phyloP scores from a whole-genome alignment of 2,113 vertebrate genomes.

The Ptilonorhynchus violaceus region DNA sequence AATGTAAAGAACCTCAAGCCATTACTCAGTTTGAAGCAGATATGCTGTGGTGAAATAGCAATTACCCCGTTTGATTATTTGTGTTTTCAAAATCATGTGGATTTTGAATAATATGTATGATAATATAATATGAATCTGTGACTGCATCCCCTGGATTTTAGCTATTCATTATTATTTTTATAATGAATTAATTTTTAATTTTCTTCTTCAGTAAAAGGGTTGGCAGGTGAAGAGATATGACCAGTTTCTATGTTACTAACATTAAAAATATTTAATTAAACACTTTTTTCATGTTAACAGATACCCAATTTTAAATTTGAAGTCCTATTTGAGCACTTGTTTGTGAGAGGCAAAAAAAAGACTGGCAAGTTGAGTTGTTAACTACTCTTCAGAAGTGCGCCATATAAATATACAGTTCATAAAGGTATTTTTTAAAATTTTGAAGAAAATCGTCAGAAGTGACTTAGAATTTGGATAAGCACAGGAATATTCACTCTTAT shows the following conservation, averaged over 20 bases:
- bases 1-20: background rate
- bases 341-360: background rate
- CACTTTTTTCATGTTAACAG: background rate
- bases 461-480: background rate
- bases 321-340: background rate
- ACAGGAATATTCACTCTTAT: background rate
- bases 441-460: background rate
- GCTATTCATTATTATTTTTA: background rate
- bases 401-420: background rate
- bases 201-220: background rate
- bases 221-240: background rate
- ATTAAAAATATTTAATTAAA: background rate
- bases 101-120: background rate
- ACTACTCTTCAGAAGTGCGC: background rate
- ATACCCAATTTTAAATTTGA: background rate
- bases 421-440: background rate
- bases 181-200: background rate
- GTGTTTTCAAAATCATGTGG: background rate
- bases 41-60: background rate
- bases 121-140: too few relatives aligned
- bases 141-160: background rate
- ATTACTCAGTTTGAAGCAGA: background rate
- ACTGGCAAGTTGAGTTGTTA: background rate
- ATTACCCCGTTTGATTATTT: background rate
- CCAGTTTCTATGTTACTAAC: background rate